A percentile compares a stretch with the other conserved stretches of the same genome.
Evolutionary conservation across 2,888 invertebrate species (phyloP).

Genomic region (Spodoptera littoralis): DNA sequence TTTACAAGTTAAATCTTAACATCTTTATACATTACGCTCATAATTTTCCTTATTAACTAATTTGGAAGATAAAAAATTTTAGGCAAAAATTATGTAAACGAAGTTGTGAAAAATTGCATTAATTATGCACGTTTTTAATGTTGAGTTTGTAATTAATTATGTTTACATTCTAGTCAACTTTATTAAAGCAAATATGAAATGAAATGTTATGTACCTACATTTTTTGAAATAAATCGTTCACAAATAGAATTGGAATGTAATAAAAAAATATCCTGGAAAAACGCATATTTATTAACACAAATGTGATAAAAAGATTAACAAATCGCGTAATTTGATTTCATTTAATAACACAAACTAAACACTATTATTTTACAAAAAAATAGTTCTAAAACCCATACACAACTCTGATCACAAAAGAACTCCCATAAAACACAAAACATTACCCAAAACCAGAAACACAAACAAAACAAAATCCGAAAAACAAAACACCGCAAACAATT

Average conservation of each 20-base stretch:
- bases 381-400: no score
- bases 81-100: conserved; percentile 31
- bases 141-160: conserved; percentile 16
- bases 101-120: conserved; percentile 38
- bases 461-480: conserved; percentile 4
- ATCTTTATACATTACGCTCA: conserved; percentile 15
- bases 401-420: no score
- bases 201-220: no score
- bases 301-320: no score
- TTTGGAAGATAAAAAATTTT: conserved; percentile 15
- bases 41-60: conserved; percentile 39
- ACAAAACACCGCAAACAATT: conserved; percentile 27
- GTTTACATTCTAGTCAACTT: conserved; percentile 9
- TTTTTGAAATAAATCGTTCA: no score
- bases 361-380: no score
- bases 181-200: neutral
- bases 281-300: no score
- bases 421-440: no score
- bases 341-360: neutral
- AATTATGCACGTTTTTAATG: conserved; percentile 40
- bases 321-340: no score
- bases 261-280: no score
- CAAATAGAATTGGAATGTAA: no score
- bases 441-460: no score
- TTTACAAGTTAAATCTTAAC: conserved; percentile 4